phyloP scores from a whole-genome alignment of 2,888 invertebrate species.

The Leptinotarsa rubiginosa region DNA sequence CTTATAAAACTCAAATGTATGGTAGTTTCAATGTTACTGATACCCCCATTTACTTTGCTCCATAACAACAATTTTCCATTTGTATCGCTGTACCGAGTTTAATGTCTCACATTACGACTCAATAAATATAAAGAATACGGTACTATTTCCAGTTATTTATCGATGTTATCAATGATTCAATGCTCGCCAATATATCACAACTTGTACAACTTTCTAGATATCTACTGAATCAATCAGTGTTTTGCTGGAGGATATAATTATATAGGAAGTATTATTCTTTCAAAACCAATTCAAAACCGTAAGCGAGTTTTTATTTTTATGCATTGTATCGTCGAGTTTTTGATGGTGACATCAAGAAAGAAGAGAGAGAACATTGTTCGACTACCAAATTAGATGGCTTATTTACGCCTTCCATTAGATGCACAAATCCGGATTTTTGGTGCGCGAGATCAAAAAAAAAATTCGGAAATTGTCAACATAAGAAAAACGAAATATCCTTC shows the following conservation, averaged over 20 bases:
- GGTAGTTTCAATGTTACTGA: background rate
- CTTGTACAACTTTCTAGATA: conserved; percentile 14
- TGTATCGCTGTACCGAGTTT: conserved; percentile 8
- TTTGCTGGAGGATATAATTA: conserved; percentile 8
- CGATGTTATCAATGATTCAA: conserved; percentile 25
- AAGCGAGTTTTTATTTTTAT: background rate
- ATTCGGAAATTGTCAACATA: too few relatives aligned
- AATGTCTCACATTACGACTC: conserved; percentile 15
- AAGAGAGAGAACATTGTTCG: background rate
- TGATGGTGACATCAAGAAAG: background rate
- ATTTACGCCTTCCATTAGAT: too few relatives aligned
- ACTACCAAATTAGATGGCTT: too few relatives aligned
- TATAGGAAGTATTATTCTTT: conserved; percentile 1
- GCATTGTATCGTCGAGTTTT: background rate
- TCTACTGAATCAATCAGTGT: background rate
- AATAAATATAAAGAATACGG: conserved; percentile 5
- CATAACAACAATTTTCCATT: conserved; percentile 4
- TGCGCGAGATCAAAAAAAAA: too few relatives aligned
- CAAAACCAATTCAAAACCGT: background rate
- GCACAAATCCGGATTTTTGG: too few relatives aligned
- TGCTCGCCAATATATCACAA: conserved; percentile 24
- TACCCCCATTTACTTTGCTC: background rate
- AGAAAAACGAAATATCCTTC: too few relatives aligned
- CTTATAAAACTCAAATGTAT: background rate
- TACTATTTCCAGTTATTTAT: conserved; percentile 19